Conservation (phyloP, 2,888 invertebrate genomes). For the Drosophila sordidapex region DNA sequence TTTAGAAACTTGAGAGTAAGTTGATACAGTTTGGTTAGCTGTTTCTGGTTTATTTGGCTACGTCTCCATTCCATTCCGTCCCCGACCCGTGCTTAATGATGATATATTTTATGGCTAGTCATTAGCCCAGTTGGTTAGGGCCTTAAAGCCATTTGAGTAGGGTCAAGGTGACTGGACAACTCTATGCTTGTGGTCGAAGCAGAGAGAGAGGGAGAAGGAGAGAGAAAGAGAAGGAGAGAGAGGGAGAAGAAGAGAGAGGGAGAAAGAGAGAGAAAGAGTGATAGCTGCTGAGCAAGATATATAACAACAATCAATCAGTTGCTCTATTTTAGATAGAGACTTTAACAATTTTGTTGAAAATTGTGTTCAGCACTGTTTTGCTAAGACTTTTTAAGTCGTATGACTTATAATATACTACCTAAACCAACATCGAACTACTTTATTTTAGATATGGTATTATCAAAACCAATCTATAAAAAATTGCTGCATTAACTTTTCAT, state of each 20-base stretch:
- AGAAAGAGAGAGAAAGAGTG: neutral
- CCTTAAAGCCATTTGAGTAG: constrained; percentile 52
- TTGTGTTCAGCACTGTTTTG: neutral
- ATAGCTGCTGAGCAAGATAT: constrained; percentile 18
- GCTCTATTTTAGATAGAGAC: neutral
- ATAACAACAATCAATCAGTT: constrained; percentile 55
- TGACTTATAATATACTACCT: too few species aligned
- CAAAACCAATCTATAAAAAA: too few species aligned
- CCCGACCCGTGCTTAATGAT: constrained; percentile 57
- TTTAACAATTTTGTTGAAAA: neutral
- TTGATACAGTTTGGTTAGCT: constrained; percentile 50
- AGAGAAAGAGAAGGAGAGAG: neutral
- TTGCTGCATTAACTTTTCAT: neutral
- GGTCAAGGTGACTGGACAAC: constrained; percentile 62
- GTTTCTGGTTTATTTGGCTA: neutral
- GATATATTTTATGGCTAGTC: constrained; percentile 67
- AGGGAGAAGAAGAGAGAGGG: neutral
- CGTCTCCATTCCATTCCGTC: neutral
- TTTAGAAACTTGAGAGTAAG: constrained; percentile 48
- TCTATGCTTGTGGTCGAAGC: constrained; percentile 28
- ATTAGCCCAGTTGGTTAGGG: constrained; percentile 50
- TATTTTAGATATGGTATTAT: too few species aligned
- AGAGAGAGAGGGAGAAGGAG: neutral
- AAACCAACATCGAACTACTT: neutral
- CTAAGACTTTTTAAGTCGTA: neutral